Conservation (phyloP, 2,113 vertebrate species). For the Sminthopsis crassicaudata region DNA sequence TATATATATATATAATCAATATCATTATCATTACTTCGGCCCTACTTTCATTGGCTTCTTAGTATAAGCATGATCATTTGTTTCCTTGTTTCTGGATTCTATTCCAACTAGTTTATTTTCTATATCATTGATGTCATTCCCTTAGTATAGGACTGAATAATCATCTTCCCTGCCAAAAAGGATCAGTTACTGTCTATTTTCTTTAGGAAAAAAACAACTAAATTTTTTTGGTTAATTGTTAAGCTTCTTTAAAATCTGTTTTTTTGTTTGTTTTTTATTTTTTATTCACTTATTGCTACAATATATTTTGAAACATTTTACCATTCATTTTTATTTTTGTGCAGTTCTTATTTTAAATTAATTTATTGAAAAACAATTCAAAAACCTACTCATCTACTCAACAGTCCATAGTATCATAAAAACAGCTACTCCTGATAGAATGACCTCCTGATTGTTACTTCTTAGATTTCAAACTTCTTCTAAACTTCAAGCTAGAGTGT, state of each 20-base stretch:
- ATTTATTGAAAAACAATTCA: neutral
- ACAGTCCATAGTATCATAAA: neutral
- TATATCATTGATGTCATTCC: neutral
- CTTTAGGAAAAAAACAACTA: neutral
- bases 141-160: neutral
- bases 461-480: neutral
- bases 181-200: neutral
- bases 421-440: neutral
- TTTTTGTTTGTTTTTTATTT: neutral
- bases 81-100: neutral
- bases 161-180: neutral
- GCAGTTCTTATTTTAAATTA: neutral
- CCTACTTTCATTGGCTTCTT: neutral
- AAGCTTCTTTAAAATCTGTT: neutral
- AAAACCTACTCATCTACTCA: neutral
- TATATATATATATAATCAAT: neutral
- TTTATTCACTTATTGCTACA: neutral
- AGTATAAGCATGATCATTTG: neutral
- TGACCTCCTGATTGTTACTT: neutral
- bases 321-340: neutral
- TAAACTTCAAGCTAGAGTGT: neutral
- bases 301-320: neutral
- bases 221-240: neutral
- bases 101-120: neutral
- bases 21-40: neutral